Evolutionary conservation across 2,888 invertebrate species (phyloP).

Genomic region (Therioaphis trifolii): DNA sequence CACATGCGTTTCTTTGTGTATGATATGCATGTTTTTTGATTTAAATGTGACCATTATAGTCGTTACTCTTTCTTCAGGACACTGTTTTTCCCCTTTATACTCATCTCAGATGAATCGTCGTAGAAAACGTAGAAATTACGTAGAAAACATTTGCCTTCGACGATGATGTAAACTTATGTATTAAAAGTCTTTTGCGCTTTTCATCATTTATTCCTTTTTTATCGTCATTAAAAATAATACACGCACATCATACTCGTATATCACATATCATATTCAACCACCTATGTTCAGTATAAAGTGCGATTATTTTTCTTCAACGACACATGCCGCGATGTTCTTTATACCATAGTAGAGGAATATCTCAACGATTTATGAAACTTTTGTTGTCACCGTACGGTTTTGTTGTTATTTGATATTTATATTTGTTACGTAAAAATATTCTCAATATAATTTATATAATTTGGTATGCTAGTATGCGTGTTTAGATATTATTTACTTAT

Average conservation of each 20-base stretch:
- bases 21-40: not conserved
- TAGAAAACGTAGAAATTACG: not conserved
- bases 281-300: not conserved
- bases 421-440: not conserved
- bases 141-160: not conserved
- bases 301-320: conserved; percentile 31
- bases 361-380: conserved; percentile 44
- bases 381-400: not conserved
- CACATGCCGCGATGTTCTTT: conserved; percentile 9
- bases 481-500: too few species aligned
- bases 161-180: not conserved
- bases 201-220: not conserved
- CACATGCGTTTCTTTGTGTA: too few species aligned
- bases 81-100: not conserved
- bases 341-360: not conserved
- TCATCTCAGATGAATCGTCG: not conserved
- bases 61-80: not conserved
- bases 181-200: not conserved
- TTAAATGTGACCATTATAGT: not conserved
- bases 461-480: too few species aligned
- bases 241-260: not conserved
- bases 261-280: not conserved
- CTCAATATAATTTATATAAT: too few species aligned
- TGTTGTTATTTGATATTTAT: not conserved
- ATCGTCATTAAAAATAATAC: not conserved